These are phyloP conservation scores for Hippopotamyrus pictus DNA, from an alignment of 2,797 vertebrate species.

Conservation along the genomic window DNA sequence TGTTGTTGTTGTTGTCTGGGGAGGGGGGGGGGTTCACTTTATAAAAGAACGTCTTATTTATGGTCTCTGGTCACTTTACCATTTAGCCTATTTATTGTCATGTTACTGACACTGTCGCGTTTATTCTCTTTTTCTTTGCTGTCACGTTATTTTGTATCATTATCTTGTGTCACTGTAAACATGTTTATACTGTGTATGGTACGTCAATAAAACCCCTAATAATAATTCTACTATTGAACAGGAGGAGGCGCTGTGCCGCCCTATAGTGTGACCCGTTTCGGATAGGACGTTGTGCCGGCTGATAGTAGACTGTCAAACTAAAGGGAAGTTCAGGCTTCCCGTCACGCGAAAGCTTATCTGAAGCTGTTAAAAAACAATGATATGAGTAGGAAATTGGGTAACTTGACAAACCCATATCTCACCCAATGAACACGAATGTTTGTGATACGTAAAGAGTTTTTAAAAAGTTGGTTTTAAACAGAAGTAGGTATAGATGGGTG, in stretches of 20 bases:
- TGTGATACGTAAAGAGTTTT: not conserved
- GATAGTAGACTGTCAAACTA: not conserved
- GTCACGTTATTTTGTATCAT: not conserved
- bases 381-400: not conserved
- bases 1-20: not conserved
- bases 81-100: not conserved
- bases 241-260: not conserved
- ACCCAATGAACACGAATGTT: not conserved
- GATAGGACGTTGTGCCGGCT: not conserved
- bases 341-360: not conserved
- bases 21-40: not conserved
- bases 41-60: not conserved
- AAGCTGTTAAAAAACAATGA: not conserved
- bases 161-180: not conserved
- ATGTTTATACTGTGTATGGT: not conserved
- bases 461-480: not conserved
- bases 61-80: not conserved
- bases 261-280: not conserved
- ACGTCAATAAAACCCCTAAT: not conserved
- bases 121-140: not conserved
- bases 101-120: not conserved
- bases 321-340: not conserved
- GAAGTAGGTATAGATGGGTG: not conserved
- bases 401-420: not conserved
- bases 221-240: not conserved